Conservation (phyloP, 2,113 vertebrate species). For the Upupa epops region DNA sequence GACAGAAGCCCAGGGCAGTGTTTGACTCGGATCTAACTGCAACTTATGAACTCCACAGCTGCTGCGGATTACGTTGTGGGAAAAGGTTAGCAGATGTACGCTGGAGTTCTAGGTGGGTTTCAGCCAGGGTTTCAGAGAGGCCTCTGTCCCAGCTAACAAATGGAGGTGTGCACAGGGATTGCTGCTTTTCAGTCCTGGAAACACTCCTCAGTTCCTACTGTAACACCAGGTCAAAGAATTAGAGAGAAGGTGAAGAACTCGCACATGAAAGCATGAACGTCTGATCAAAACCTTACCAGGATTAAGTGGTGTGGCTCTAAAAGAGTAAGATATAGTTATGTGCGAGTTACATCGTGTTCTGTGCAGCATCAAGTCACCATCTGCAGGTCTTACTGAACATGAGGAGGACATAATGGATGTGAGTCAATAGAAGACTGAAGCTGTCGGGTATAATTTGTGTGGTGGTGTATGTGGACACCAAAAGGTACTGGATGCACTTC, state of each 20-base stretch:
- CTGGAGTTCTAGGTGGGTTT: neutral
- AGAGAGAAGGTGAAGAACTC: neutral
- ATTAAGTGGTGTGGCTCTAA: neutral
- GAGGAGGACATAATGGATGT: neutral
- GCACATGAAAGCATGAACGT: neutral
- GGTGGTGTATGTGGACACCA: neutral
- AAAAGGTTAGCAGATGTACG: too few relatives aligned
- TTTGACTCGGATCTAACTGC: neutral
- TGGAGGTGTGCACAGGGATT: neutral
- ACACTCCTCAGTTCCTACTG: neutral
- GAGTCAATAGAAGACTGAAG: neutral
- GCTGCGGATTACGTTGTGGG: neutral
- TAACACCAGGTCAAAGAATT: neutral
- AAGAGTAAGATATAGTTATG: neutral
- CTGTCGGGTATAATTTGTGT: neutral
- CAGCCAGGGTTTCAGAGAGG: neutral
- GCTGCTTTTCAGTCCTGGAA: neutral
- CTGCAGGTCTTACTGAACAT: neutral
- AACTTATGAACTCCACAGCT: neutral
- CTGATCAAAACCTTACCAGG: neutral
- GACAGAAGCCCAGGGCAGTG: neutral
- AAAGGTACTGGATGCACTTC: neutral
- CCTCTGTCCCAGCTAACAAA: neutral
- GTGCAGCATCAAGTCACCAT: neutral
- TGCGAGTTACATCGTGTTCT: neutral